Evolutionary conservation across 1,140 invertebrate species (phyloP).

Genomic region (Penaeus indicus): DNA sequence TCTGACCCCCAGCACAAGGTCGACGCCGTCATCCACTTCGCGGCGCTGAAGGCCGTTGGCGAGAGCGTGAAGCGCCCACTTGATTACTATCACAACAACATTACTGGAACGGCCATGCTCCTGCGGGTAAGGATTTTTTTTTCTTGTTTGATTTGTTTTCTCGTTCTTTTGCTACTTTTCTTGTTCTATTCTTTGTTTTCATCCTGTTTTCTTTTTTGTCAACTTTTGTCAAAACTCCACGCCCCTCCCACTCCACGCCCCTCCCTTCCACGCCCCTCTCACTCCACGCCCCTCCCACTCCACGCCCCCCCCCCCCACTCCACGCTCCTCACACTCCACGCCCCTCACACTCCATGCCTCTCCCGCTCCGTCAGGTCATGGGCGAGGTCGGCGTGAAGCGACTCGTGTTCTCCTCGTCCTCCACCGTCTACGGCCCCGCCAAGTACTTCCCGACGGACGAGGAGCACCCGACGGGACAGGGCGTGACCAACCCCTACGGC

Average conservation of each 20-base stretch:
- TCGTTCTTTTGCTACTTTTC: too few relatives aligned
- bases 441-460: constrained; percentile 85
- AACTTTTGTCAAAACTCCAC: too few relatives aligned
- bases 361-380: constrained; percentile 80
- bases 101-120: constrained; percentile 88
- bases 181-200: too few relatives aligned
- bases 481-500: constrained; percentile 79
- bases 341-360: neutral
- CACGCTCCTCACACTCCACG: neutral
- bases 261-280: too few relatives aligned
- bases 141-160: neutral
- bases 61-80: constrained; percentile 91
- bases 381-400: constrained; percentile 80
- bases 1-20: constrained; percentile 81
- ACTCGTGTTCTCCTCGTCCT: constrained; percentile 95
- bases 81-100: constrained; percentile 92
- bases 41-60: constrained; percentile 93
- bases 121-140: constrained; percentile 78
- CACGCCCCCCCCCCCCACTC: too few relatives aligned
- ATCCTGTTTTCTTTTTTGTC: too few relatives aligned
- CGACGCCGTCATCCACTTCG: constrained; percentile 93
- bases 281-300: too few relatives aligned
- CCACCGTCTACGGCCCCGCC: constrained; percentile 94
- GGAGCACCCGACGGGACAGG: constrained; percentile 74
- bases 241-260: too few relatives aligned